These are phyloP conservation scores for Sycophaga agraensis DNA, from an alignment of 1,140 invertebrate genomes.

Conservation along the genomic window DNA sequence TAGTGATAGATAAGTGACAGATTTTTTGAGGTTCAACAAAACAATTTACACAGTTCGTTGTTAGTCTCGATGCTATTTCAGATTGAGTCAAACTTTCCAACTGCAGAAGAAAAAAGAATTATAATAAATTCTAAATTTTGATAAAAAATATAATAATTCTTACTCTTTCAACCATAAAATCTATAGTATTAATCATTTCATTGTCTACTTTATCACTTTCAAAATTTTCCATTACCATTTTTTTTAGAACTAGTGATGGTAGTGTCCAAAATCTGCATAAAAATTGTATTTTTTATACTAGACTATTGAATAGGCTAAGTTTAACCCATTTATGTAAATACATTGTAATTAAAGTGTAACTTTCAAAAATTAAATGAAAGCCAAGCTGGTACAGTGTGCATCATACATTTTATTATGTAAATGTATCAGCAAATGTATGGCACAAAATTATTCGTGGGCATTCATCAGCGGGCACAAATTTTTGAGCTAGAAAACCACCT, in stretches of 20 bases:
- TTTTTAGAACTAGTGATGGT: conserved; percentile 81
- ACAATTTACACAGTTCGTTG: conserved; percentile 80
- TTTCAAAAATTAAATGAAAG: too few species aligned
- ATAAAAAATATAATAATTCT: conserved; percentile 32
- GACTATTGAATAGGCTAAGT: too few species aligned
- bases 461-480: conserved; percentile 80
- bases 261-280: conserved; percentile 80
- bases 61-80: conserved; percentile 83
- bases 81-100: conserved; percentile 79
- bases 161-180: conserved; percentile 91
- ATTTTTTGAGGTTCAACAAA: conserved; percentile 81
- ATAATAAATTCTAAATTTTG: background rate
- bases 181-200: conserved; percentile 80
- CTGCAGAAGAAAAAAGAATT: conserved; percentile 58
- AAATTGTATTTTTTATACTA: too few species aligned
- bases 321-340: too few species aligned
- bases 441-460: conserved; percentile 81
- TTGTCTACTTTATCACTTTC: conserved; percentile 69
- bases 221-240: conserved; percentile 90
- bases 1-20: conserved; percentile 70
- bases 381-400: too few species aligned
- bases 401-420: too few species aligned
- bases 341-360: too few species aligned
- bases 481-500: conserved; percentile 90
- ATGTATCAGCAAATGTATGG: conserved; percentile 86